Base-by-base conservation (phyloP, 2,888 invertebrate species). In the Adela reaumurella region DNA sequence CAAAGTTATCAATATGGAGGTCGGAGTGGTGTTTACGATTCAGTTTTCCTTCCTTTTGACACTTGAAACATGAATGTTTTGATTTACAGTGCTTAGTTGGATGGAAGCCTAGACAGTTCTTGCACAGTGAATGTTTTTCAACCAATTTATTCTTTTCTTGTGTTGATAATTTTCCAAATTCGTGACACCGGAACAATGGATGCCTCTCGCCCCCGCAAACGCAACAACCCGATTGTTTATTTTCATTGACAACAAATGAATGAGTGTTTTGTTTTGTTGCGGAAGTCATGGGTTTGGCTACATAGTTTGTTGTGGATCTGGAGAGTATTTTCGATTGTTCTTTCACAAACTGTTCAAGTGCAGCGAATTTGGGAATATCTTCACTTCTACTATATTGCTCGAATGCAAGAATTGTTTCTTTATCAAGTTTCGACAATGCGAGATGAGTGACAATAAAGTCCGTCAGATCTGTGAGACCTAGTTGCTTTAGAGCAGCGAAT, bases 381-480 rank as follows among this genome's bases (percentile, higher is more conserved):
- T 35, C 35, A 35, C n/a, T 35, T 11, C 35, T 8, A 8, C 11
- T 14, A 35, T 35, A 14, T 35, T 35, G 35, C n/a, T 35, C 35
- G n/a, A 35, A 35, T 11, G 35, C 4, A 8, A 35, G 4, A 14
- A 35, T 14, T 8, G 35, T 35, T 35, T 61, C 5, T 54, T 63
- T 18, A 58, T 58, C 49, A 49, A 53, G 47, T 51, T 54, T 54
- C 51, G 47, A 45, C 41, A 54, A 52, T 19, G 49, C 47, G 18
- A 52, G 51, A 42, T 51, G 45, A 48, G 52, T 54, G 44, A 57
- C 55, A 35, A 53, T 55, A 17, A 57, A 47, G 20, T 47, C 47
- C 10, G 47, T 14, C 14, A 47, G 42, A 43, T 47, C 20, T 17
- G 19, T 16, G 14, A 47, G 18, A n/a, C 41, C 17, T 17, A 47